Percentiles rank a stretch among this genome's conserved stretches.
phyloP scores from a whole-genome alignment of 2,888 invertebrate genomes.

The Agonopterix arenella region DNA sequence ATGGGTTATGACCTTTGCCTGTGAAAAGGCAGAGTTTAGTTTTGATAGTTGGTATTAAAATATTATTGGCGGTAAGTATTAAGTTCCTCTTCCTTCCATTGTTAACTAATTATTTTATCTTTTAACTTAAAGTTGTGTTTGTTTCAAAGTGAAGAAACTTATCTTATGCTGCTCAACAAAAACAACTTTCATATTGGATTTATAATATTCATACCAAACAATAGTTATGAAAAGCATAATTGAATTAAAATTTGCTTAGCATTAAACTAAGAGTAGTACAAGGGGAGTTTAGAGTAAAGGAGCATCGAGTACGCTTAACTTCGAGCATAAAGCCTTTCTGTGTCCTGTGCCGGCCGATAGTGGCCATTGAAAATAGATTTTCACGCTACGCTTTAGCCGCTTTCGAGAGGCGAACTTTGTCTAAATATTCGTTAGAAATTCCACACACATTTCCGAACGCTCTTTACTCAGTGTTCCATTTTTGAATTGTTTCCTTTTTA shows the following conservation, averaged over 20 bases:
- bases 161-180: too few relatives aligned
- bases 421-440: constrained; percentile 46
- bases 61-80: too few relatives aligned
- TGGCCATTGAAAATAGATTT: constrained; percentile 75
- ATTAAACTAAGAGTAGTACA: constrained; percentile 51
- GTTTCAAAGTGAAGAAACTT: too few relatives aligned
- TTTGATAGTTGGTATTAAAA: background rate
- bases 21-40: background rate
- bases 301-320: constrained; percentile 61
- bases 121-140: too few relatives aligned
- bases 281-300: constrained; percentile 52
- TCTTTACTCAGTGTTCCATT: constrained; percentile 1
- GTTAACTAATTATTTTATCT: too few relatives aligned
- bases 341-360: constrained; percentile 68
- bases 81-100: too few relatives aligned
- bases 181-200: too few relatives aligned
- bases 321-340: constrained; percentile 63
- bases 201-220: background rate
- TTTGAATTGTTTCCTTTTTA: background rate
- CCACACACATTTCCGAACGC: constrained; percentile 22
- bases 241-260: constrained; percentile 75
- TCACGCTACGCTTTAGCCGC: constrained; percentile 62
- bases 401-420: constrained; percentile 57
- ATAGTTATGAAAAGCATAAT: constrained; percentile 46
- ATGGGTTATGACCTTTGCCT: constrained; percentile 5